phyloP scores from a whole-genome alignment of 2,113 vertebrate species.

The Coryphaenoides rupestris region DNA sequence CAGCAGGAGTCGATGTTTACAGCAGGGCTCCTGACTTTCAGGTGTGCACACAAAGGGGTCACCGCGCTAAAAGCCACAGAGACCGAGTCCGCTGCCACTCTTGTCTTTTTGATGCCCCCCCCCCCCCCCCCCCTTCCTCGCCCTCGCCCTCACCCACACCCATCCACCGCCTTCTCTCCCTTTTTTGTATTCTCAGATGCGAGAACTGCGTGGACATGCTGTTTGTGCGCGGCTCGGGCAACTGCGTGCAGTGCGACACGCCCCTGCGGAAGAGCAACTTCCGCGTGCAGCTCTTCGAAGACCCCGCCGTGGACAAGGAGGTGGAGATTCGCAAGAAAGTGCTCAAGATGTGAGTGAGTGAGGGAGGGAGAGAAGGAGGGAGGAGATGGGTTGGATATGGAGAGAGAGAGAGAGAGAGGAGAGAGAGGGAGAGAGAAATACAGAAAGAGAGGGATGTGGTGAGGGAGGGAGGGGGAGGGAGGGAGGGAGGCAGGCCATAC shows the following conservation, averaged over 20 bases:
- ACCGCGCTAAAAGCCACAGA: conserved; percentile 10
- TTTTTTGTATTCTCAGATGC: conserved; percentile 74
- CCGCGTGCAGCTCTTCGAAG: conserved; percentile 94
- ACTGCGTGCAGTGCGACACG: conserved; percentile 91
- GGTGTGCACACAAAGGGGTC: conserved; percentile 1
- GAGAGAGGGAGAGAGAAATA: background rate
- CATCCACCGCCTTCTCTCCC: background rate
- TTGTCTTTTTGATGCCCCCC: background rate
- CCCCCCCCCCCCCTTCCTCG: too few species aligned
- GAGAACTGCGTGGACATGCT: conserved; percentile 97
- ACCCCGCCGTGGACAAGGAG: conserved; percentile 94
- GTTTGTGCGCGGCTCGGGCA: conserved; percentile 93
- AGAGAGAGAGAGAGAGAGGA: conserved; percentile 74
- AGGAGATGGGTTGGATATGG: conserved; percentile 39
- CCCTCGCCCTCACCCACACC: background rate
- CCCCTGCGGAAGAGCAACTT: conserved; percentile 95
- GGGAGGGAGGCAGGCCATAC: conserved; percentile 33
- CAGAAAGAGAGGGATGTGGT: background rate
- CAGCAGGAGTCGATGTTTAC: too few species aligned
- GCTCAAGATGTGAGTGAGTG: conserved; percentile 88
- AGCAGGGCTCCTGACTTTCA: background rate
- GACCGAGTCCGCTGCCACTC: conserved; percentile 5
- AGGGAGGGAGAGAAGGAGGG: background rate
- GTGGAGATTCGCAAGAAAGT: conserved; percentile 98
- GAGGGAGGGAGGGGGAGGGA: background rate